phyloP scores from a whole-genome alignment of 2,113 vertebrate species.

The Misgurnus anguillicaudatus region DNA sequence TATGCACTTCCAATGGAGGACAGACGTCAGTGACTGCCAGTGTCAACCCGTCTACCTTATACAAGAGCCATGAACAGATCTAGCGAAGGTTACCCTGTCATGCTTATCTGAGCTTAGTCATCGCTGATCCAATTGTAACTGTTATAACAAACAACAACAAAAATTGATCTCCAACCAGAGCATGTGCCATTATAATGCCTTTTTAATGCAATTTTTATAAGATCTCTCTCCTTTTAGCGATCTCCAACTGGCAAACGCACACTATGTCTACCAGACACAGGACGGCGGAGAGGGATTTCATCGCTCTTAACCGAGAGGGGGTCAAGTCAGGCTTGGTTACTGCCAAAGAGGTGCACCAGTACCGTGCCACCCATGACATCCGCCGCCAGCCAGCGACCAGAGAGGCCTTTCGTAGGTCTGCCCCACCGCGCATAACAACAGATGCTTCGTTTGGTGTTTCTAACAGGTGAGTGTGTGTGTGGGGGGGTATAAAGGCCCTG shows the following conservation, averaged over 20 bases:
- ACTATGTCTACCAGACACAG: constrained; percentile 42
- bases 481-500: neutral
- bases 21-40: constrained; percentile 23
- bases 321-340: constrained; percentile 78
- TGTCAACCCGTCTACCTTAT: constrained; percentile 29
- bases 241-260: constrained; percentile 78
- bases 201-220: too few species aligned
- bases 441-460: constrained; percentile 72
- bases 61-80: constrained; percentile 17
- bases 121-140: neutral
- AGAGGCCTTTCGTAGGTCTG: constrained; percentile 33
- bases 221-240: constrained; percentile 63
- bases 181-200: neutral
- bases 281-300: constrained; percentile 69
- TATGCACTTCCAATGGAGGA: constrained; percentile 36
- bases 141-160: constrained; percentile 19
- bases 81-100: neutral
- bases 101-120: constrained; percentile 21
- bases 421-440: constrained; percentile 41
- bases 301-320: constrained; percentile 77
- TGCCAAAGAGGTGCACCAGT: constrained; percentile 74
- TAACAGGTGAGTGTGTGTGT: constrained; percentile 71
- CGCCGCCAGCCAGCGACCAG: constrained; percentile 46
- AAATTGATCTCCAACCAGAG: neutral
- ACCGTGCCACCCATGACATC: constrained; percentile 70